A percentile compares a stretch with the other conserved stretches of the same genome.
phyloP scores from a whole-genome alignment of 2,888 invertebrate genomes.

The Polietes domitor region DNA sequence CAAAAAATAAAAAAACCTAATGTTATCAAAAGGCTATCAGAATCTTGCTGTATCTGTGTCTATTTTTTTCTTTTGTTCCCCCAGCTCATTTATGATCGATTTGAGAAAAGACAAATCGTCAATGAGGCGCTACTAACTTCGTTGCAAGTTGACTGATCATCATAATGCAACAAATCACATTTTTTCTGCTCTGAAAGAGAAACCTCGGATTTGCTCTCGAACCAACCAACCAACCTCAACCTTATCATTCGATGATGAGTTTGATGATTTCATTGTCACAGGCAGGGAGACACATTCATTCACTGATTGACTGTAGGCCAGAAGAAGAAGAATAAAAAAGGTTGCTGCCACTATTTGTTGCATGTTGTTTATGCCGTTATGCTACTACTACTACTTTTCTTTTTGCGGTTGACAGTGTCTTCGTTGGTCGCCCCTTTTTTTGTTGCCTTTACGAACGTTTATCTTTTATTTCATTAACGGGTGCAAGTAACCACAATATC shows the following conservation, averaged over 20 bases:
- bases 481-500: slow-evolving; percentile 52
- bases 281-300: no score
- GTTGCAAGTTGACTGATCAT: background rate
- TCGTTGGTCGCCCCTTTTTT: no score
- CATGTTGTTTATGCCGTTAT: slow-evolving; percentile 20
- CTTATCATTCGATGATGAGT: no score
- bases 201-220: no score
- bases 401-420: slow-evolving; percentile 57
- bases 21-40: slow-evolving; percentile 59
- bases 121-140: background rate
- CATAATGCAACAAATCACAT: background rate
- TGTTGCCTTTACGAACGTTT: slow-evolving; percentile 4
- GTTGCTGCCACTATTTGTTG: background rate
- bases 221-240: no score
- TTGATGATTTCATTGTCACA: background rate
- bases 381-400: slow-evolving; percentile 61
- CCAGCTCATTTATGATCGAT: background rate
- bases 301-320: no score
- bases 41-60: background rate
- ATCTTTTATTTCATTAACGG: slow-evolving; percentile 37
- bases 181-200: no score
- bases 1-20: no score
- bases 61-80: background rate
- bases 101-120: background rate
- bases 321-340: no score